Evolutionary conservation across 2,113 vertebrate species (phyloP).

Genomic region (Cygnus atratus): DNA sequence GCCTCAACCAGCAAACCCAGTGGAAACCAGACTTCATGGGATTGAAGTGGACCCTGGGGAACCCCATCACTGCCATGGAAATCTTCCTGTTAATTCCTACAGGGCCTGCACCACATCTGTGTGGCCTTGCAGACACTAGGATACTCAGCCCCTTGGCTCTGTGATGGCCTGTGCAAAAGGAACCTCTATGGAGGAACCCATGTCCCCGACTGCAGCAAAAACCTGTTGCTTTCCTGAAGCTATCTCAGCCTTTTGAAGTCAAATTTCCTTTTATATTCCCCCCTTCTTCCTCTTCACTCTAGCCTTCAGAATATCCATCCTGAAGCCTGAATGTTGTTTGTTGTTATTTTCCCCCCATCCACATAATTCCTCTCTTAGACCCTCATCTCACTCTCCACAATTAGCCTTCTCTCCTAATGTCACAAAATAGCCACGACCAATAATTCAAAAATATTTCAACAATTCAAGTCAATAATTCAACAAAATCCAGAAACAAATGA

Average conservation of each 20-base stretch:
- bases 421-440: not conserved
- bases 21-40: not conserved
- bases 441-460: not conserved
- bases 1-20: not conserved
- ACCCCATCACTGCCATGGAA: not conserved
- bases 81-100: not conserved
- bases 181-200: not conserved
- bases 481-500: not conserved
- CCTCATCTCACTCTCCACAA: not conserved
- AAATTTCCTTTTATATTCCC: not conserved
- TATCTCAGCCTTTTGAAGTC: not conserved
- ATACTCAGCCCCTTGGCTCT: not conserved
- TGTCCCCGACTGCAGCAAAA: not conserved
- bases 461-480: not conserved
- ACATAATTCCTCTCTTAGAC: not conserved
- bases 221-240: not conserved
- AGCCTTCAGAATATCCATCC: not conserved
- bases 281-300: not conserved
- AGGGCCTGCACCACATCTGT: not conserved
- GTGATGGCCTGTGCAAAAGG: not conserved
- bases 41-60: not conserved
- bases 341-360: rapidly evolving
- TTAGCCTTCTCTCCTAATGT: not conserved
- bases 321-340: not conserved
- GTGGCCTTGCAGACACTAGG: not conserved